Evolutionary conservation across 2,797 vertebrate species (phyloP).

Genomic region (Anguilla pacifica): DNA sequence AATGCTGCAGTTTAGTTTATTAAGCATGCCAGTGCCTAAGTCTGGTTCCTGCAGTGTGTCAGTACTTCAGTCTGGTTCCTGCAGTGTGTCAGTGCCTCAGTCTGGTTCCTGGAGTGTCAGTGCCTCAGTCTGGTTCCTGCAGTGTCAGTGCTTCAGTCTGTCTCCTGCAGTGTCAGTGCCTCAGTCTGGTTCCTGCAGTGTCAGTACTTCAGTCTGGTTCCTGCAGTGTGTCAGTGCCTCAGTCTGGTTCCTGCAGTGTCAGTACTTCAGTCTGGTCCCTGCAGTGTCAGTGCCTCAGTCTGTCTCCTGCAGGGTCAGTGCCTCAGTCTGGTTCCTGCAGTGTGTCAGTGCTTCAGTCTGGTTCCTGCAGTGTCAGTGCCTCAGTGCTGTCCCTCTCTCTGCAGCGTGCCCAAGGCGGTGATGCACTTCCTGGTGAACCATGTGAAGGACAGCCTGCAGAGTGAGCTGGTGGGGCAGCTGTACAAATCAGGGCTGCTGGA

Average conservation of each 20-base stretch:
- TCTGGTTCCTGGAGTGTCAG: background rate
- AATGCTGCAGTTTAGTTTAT: background rate
- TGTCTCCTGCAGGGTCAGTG: background rate
- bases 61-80: background rate
- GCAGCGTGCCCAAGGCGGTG: constrained; percentile 95
- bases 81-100: background rate
- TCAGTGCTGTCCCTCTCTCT: constrained; percentile 38
- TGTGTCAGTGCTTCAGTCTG: background rate
- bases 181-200: background rate
- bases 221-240: background rate
- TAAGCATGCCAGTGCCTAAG: background rate
- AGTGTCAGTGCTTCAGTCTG: background rate
- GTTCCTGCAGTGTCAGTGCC: background rate
- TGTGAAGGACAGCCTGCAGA: constrained; percentile 96
- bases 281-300: background rate
- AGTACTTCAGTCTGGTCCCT: background rate
- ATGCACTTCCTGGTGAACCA: constrained; percentile 99
- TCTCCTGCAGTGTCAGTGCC: background rate
- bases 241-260: background rate
- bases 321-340: too few relatives aligned
- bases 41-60: background rate
- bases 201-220: background rate
- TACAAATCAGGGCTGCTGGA: constrained; percentile 89
- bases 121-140: background rate
- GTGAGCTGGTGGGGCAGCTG: constrained; percentile 93